Conservation (phyloP, 1,140 invertebrate species). For the Popillia japonica region DNA sequence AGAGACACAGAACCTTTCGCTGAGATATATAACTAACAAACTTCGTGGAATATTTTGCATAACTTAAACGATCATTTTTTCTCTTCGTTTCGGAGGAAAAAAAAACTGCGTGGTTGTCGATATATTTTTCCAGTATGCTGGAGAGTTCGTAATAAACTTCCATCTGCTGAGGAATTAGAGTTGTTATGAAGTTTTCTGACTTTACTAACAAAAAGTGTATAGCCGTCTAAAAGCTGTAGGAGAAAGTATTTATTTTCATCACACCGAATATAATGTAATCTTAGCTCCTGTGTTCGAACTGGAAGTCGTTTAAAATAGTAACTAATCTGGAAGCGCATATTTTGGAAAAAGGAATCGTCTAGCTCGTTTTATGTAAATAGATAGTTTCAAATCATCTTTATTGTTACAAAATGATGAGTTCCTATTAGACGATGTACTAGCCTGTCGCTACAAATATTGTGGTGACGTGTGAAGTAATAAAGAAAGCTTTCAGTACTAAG, state of each 20-base stretch:
- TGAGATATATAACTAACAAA: neutral
- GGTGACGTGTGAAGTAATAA: too few relatives aligned
- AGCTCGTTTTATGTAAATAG: too few relatives aligned
- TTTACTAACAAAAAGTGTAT: neutral
- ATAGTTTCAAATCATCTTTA: too few relatives aligned
- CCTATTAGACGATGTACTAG: too few relatives aligned
- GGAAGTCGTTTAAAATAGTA: too few relatives aligned
- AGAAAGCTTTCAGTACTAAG: too few relatives aligned
- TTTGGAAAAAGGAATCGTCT: too few relatives aligned
- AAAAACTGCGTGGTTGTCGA: neutral
- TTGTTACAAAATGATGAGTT: too few relatives aligned
- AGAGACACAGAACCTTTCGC: neutral
- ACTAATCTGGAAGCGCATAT: too few relatives aligned
- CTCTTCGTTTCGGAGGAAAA: neutral
- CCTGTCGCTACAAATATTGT: too few relatives aligned
- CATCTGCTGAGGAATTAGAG: constrained; percentile 6
- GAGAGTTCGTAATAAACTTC: constrained; percentile 1
- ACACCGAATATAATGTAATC: neutral
- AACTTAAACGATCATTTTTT: neutral
- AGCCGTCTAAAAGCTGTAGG: neutral
- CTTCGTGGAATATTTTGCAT: constrained; percentile 14
- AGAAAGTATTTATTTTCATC: neutral
- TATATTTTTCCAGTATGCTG: neutral
- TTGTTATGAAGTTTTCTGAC: neutral
- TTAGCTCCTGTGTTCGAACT: too few relatives aligned